Percentiles rank a stretch among this genome's conserved stretches.
Evolutionary conservation across 2,888 invertebrate genomes (phyloP).

Genomic region (Villa cingulata): DNA sequence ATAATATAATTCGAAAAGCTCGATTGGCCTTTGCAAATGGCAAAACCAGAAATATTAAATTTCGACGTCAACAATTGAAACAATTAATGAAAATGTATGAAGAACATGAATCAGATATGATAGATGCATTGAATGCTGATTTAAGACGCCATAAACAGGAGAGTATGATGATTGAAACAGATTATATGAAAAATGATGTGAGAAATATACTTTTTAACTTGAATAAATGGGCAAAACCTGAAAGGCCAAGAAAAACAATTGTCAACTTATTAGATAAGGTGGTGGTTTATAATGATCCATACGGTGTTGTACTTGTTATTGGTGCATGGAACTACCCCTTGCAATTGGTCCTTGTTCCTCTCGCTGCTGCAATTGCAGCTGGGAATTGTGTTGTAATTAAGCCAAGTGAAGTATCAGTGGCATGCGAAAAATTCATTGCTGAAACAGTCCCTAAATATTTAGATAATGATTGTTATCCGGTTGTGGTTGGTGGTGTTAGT

Average conservation of each 20-base stretch:
- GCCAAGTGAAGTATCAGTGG: slow-evolving; percentile 77
- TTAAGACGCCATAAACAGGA: slow-evolving; percentile 70
- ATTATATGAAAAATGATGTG: slow-evolving; percentile 63
- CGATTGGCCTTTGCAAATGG: slow-evolving; percentile 65
- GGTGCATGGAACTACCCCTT: slow-evolving; percentile 98
- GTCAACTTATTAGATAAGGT: slow-evolving; percentile 62
- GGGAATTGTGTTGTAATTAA: slow-evolving; percentile 90
- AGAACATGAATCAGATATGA: slow-evolving; percentile 61
- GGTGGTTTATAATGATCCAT: slow-evolving; percentile 72
- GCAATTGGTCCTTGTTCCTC: slow-evolving; percentile 63
- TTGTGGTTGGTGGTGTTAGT: slow-evolving; percentile 67
- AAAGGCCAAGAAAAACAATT: slow-evolving; percentile 53
- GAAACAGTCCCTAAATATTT: slow-evolving; percentile 75
- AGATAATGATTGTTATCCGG: slow-evolving; percentile 68
- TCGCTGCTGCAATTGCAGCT: slow-evolving; percentile 79
- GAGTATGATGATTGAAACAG: slow-evolving; percentile 60
- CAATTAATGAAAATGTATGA: slow-evolving; percentile 60
- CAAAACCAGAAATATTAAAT: slow-evolving; percentile 60
- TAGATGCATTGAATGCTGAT: slow-evolving; percentile 63
- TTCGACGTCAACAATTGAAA: slow-evolving; percentile 62
- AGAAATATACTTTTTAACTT: slow-evolving; percentile 54
- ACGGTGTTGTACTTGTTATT: slow-evolving; percentile 76
- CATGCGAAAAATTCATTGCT: slow-evolving; percentile 56
- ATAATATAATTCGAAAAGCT: slow-evolving; percentile 43
- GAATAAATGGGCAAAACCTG: slow-evolving; percentile 63